Evolutionary conservation across 1,140 invertebrate species (phyloP), one percentile per base, ranked within the genome.

Genomic region (Caerostris extrusa): DNA sequence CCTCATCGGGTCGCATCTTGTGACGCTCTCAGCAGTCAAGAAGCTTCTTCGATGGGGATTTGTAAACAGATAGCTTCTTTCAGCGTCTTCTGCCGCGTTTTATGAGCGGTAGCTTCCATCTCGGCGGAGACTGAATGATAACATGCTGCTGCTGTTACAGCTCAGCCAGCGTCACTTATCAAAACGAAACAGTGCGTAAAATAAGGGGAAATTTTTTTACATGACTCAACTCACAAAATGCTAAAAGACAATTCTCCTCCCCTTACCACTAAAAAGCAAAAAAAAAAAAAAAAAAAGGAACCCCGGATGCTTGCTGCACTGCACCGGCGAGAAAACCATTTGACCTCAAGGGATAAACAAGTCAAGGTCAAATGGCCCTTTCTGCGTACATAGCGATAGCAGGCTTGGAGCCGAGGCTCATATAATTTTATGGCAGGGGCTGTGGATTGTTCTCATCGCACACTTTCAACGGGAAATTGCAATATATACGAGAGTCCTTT

Each of bases 401-500:
- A 8, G 58, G 81, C 60, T 82, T 60, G 82, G 56, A 86, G 69
- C 14, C 34, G 19, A 61, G 90, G 61, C 91, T 85, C 91, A 77
- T 93, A 93, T 93, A 93, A 93, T 93, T 93, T 93, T 93, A 93
- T 93, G 83, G 50, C 91, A 56, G 60, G 56, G 77, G 55, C 90
- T 53, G 81, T 19, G 82, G 91, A 87, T 71, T 93, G 81, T 93
- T 93, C 91, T 55, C 91, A 19, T 93, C 82, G 82, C 61, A 57
- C 64, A 67, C 81, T 92, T 91, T 93, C 81, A 93, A 93, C 82
- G 91, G 82, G 90, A 92, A 85, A 92, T 85, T n/a, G 90, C 90
- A 85, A 85, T 83, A 92, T 64, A 90, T 77, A 86, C 58, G 61
- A 91, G 71, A 82, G n/a, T n/a, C 71, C 90, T 57, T 91, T 91